These are phyloP conservation scores for Xiphophorus couchianus DNA, from an alignment of 2,113 vertebrate species.

Conservation along the genomic window DNA sequence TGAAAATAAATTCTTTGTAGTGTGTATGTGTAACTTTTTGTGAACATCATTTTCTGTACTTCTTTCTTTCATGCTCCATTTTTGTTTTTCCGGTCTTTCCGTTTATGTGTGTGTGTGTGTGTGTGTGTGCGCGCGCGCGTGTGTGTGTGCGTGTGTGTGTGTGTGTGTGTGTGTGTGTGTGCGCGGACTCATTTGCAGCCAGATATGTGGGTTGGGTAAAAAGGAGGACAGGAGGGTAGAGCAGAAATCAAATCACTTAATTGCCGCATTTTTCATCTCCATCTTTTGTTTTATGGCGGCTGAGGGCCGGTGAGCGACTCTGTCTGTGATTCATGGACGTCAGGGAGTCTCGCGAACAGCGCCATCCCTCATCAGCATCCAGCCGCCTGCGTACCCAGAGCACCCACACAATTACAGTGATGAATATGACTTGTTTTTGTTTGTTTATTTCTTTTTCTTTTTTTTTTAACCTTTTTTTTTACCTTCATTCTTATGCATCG, in stretches of 20 bases:
- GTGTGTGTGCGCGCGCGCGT: slow-evolving; percentile 16
- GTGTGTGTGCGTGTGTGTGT: slow-evolving; percentile 21
- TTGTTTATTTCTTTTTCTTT: slow-evolving; percentile 48
- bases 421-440: slow-evolving; percentile 99
- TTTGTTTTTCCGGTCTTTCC: slow-evolving; percentile 3
- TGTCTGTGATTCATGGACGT: slow-evolving; percentile 98
- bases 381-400: slow-evolving; percentile 89
- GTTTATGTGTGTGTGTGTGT: slow-evolving; percentile 2
- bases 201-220: slow-evolving; percentile 46
- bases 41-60: neutral
- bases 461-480: neutral
- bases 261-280: slow-evolving; percentile 99
- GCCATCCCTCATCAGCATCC: slow-evolving; percentile 97
- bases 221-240: slow-evolving; percentile 89
- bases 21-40: neutral
- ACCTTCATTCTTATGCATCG: slow-evolving; percentile 58
- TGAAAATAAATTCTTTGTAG: neutral
- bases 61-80: slow-evolving; percentile 3
- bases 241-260: slow-evolving; percentile 99
- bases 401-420: slow-evolving; percentile 99
- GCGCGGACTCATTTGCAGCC: slow-evolving; percentile 47
- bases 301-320: slow-evolving; percentile 93
- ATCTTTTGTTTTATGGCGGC: slow-evolving; percentile 99
- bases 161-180: slow-evolving; percentile 2
- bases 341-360: slow-evolving; percentile 92